phyloP scores from a whole-genome alignment of 2,797 vertebrate species.

The Philypnodon macrostomus region DNA sequence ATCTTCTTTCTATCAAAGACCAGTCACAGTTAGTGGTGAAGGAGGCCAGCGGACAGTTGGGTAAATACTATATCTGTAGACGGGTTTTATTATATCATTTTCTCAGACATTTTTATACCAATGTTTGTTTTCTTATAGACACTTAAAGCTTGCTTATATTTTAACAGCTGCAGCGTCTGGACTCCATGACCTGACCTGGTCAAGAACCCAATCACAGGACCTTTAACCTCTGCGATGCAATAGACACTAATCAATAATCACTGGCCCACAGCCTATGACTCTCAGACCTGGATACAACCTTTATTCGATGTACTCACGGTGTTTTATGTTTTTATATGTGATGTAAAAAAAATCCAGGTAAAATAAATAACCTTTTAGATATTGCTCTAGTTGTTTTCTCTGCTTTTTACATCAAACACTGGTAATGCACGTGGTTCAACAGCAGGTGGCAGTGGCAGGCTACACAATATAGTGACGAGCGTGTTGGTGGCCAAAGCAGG shows the following conservation, averaged over 20 bases:
- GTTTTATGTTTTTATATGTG: background rate
- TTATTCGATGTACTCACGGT: slow-evolving; percentile 6
- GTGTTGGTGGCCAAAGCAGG: slow-evolving; percentile 2
- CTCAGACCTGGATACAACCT: slow-evolving; percentile 1
- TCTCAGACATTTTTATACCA: no score
- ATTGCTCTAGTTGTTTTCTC: background rate
- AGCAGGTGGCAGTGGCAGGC: slow-evolving; percentile 61
- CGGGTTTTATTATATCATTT: slow-evolving; percentile 10
- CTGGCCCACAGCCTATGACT: slow-evolving; percentile 1
- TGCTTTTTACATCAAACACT: no score
- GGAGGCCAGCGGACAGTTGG: slow-evolving; percentile 72
- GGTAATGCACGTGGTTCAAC: slow-evolving; percentile 41
- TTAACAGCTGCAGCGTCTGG: slow-evolving; percentile 65
- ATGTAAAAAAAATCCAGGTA: slow-evolving; percentile 3
- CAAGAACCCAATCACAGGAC: slow-evolving; percentile 56
- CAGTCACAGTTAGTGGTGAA: slow-evolving; percentile 69
- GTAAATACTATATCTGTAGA: slow-evolving; percentile 49
- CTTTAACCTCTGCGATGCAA: slow-evolving; percentile 42
- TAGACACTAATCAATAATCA: slow-evolving; percentile 25
- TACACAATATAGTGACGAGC: slow-evolving; percentile 21
- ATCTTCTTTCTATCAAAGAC: slow-evolving; percentile 71
- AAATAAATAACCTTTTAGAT: slow-evolving; percentile 8
- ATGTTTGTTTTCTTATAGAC: background rate
- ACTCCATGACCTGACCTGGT: slow-evolving; percentile 66
- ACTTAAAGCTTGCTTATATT: slow-evolving; percentile 12